Evolutionary conservation across 2,888 invertebrate species (phyloP), one percentile per base, ranked within the genome.

Genomic region (Drosophila mulleri): DNA sequence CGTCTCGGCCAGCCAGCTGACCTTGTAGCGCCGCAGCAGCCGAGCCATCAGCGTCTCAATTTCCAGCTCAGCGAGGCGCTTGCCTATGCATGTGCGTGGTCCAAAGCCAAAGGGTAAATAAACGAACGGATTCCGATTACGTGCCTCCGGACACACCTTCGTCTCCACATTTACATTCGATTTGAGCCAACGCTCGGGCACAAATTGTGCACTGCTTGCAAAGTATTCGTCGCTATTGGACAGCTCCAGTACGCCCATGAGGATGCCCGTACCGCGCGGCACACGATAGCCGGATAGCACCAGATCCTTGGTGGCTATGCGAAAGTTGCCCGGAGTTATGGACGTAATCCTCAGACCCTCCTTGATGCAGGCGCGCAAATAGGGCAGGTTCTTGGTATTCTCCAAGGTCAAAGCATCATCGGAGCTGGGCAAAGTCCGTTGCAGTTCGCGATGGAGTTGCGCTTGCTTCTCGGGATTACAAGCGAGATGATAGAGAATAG

Each of bases 161-260:
- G 3, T 53, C 72, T 61, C 20, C 5, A 66, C 50, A 7, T 81
- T 78, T 0, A 62, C 11, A 4, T 82, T 79, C 0, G 63, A 18
- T 48, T 94, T 94, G 11, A 94, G 77, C 97, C 97, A 98, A 50
- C 98, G 93, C 89, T 97, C 97, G 0, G 97, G 97, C 48, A 95
- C 90, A 87, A 95, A 97, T 64, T 95, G 94, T 0, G 93, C 86
- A 8, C 96, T 93, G n/a, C 94, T 93, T 0, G 94, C 93, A 83
- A 95, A 96, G 78, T 96, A 94, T 61, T 94, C 92, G 16, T 95
- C 95, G 85, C 94, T 94, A 77, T 94, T 93, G 14, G 91, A 82
- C 12, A 92, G 94, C 18, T 95, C 94, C 86, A 95, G 95, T 77
- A 96, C 96, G 69, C 96, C 96, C 89, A 97, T 95, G 48, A 97